Conservation (phyloP, 2,113 vertebrate genomes). For the Osmerus eperlanus region DNA sequence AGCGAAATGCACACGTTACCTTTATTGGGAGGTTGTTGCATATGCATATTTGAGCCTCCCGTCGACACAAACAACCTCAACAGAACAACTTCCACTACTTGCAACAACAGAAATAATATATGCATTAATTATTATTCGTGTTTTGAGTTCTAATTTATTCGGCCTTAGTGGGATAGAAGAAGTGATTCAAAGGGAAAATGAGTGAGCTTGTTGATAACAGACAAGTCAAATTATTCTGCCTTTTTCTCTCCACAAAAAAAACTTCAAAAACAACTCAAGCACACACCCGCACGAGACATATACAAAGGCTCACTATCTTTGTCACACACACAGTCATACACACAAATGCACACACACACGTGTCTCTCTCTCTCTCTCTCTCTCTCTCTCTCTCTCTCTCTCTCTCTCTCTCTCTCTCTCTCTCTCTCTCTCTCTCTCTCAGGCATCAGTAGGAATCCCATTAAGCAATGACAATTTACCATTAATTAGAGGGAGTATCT, state of each 20-base stretch:
- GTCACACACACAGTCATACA: neutral
- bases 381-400: neutral
- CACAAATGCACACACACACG: neutral
- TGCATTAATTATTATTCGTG: slow-evolving; percentile 72
- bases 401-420: neutral
- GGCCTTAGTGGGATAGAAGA: slow-evolving; percentile 53
- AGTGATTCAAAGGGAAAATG: slow-evolving; percentile 17
- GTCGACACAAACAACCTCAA: slow-evolving; percentile 64
- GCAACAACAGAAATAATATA: slow-evolving; percentile 68
- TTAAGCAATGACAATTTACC: slow-evolving; percentile 48
- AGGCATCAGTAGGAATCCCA: slow-evolving; percentile 15
- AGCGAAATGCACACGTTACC: slow-evolving; percentile 67
- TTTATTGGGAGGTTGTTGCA: slow-evolving; percentile 53
- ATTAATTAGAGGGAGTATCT: slow-evolving; percentile 58
- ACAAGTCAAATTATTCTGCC: slow-evolving; percentile 59
- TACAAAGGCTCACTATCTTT: neutral
- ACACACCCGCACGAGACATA: slow-evolving; percentile 21
- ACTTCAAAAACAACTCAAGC: slow-evolving; percentile 41
- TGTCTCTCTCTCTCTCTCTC: too few relatives aligned
- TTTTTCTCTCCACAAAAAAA: slow-evolving; percentile 28
- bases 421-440: slow-evolving; percentile 37
- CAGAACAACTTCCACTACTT: slow-evolving; percentile 50
- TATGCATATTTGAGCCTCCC: slow-evolving; percentile 66
- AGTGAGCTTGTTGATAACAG: slow-evolving; percentile 67
- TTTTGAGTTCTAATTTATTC: slow-evolving; percentile 72